These are phyloP conservation scores for Druceiella hillmani DNA, from an alignment of 2,888 invertebrate species.

Conservation along the genomic window DNA sequence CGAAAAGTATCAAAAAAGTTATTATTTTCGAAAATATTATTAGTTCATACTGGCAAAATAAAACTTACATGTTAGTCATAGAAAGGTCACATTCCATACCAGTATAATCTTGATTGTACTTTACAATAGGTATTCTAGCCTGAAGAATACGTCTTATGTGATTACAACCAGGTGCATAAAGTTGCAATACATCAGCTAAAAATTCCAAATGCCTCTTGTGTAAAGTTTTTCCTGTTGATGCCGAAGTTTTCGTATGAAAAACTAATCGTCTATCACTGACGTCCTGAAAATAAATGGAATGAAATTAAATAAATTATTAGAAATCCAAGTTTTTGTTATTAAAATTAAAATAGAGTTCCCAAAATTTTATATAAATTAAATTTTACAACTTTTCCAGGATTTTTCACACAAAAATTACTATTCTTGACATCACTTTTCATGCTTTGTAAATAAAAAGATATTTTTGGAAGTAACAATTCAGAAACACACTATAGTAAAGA, in stretches of 20 bases:
- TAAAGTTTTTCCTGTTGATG: slow-evolving; percentile 53
- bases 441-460: too few relatives aligned
- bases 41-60: too few relatives aligned
- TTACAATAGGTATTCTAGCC: slow-evolving; percentile 87
- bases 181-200: slow-evolving; percentile 64
- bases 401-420: too few relatives aligned
- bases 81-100: slow-evolving; percentile 82
- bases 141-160: slow-evolving; percentile 69
- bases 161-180: slow-evolving; percentile 67
- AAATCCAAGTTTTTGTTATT: not conserved
- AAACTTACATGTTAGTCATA: slow-evolving; percentile 71
- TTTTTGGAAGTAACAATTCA: too few relatives aligned
- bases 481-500: too few relatives aligned
- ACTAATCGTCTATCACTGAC: slow-evolving; percentile 40
- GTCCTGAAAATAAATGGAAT: too few relatives aligned
- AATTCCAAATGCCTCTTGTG: slow-evolving; percentile 69
- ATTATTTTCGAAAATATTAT: too few relatives aligned
- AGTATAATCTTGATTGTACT: slow-evolving; percentile 70
- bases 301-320: slow-evolving; percentile 4
- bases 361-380: too few relatives aligned
- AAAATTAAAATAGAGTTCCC: not conserved
- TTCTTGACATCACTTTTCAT: too few relatives aligned
- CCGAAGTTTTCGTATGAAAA: slow-evolving; percentile 58
- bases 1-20: too few relatives aligned
- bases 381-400: too few relatives aligned